Evolutionary conservation across 2,888 invertebrate genomes (phyloP), one percentile per base, ranked within the genome.

Genomic region (Arenicola marina): DNA sequence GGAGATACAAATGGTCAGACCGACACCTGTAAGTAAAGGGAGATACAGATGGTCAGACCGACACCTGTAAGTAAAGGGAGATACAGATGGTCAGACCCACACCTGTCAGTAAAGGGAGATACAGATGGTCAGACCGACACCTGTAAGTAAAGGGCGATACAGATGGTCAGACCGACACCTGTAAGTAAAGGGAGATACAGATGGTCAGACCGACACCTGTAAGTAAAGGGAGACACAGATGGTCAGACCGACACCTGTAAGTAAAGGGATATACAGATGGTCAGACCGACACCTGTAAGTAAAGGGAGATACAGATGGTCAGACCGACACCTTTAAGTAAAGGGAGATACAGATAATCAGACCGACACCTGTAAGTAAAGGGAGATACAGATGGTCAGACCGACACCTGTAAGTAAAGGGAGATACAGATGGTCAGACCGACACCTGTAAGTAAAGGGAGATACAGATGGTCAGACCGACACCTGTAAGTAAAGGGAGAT

Each of bases 111-210:
- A 48, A 18, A 11, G 18, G 38, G 38, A 18, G 38, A n/a, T n/a
- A n/a, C n/a, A n/a, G n/a, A n/a, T n/a, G n/a, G n/a, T n/a, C n/a
- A n/a, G n/a, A n/a, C n/a, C n/a, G n/a, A n/a, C n/a, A n/a, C n/a
- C n/a, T n/a, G n/a, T n/a, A n/a, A n/a, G 64, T 77, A 78, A 28
- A 78, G 65, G 1, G 76, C 77, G 24, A 78, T 78, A 18, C 74
- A 61, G 4, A 75, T 44, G 0, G 75, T 76, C 60, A 77, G 57
- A 29, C 71, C 62, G 46, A 76, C 71, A 45, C 73, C 77, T 77
- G 65, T 3, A 33, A 51, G 33, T 7, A 48, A 18, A 11, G 18
- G 38, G 38, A 18, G 38, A n/a, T n/a, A n/a, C n/a, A n/a, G n/a
- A n/a, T n/a, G n/a, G n/a, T n/a, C n/a, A n/a, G n/a, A n/a, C n/a